These are phyloP conservation scores for Epiperipatus broadwayi DNA, from an alignment of 2,888 invertebrate genomes.

Conservation along the genomic window DNA sequence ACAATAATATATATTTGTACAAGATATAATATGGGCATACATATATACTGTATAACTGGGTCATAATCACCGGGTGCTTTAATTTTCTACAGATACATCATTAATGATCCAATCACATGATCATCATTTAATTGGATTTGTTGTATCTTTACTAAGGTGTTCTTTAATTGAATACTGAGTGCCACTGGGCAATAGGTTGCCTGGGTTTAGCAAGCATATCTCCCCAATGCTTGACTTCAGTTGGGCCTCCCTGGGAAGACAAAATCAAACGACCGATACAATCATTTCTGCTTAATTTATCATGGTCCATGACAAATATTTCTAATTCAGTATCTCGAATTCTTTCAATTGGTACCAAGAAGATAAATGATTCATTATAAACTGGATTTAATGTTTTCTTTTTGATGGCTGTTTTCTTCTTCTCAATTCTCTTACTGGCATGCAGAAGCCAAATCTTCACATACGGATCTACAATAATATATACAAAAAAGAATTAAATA, in stretches of 20 bases:
- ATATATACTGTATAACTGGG: too few species aligned
- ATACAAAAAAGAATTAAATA: too few species aligned
- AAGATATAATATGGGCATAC: too few species aligned
- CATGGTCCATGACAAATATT: conserved; percentile 91
- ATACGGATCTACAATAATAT: conserved; percentile 74
- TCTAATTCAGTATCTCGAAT: conserved; percentile 81
- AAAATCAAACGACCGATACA: conserved; percentile 75
- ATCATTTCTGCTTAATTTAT: conserved; percentile 82
- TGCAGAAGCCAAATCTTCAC: conserved; percentile 95
- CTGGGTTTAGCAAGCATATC: conserved; percentile 94
- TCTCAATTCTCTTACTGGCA: conserved; percentile 81
- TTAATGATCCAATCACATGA: too few species aligned
- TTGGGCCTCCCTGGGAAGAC: conserved; percentile 78
- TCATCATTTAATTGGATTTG: too few species aligned
- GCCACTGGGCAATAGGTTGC: conserved; percentile 91
- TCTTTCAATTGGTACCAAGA: conserved; percentile 92
- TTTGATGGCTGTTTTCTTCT: conserved; percentile 63
- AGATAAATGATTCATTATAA: conserved; percentile 86
- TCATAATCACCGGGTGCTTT: too few species aligned
- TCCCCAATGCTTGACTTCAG: conserved; percentile 93
- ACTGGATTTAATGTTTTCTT: conserved; percentile 65
- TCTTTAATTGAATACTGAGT: too few species aligned
- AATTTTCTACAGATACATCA: too few species aligned
- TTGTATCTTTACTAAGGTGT: too few species aligned
- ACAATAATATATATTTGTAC: too few species aligned